These are phyloP conservation scores for Lophotriccus pileatus DNA, from an alignment of 2,797 vertebrate species.

Conservation along the genomic window DNA sequence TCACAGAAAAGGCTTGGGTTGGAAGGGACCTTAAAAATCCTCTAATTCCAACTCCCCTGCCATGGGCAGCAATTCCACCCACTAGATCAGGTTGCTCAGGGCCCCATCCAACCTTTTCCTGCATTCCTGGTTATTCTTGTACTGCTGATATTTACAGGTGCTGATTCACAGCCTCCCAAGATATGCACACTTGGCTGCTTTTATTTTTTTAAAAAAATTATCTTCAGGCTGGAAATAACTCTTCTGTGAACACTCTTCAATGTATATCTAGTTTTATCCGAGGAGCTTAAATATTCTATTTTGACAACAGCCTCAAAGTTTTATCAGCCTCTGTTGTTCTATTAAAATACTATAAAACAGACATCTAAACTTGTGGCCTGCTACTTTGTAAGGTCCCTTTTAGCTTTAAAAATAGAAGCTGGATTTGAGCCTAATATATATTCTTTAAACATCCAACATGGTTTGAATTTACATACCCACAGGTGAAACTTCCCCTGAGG, in stretches of 20 bases:
- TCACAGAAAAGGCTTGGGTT: not conserved
- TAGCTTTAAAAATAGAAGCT: not conserved
- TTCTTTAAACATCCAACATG: not conserved
- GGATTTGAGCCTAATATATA: not conserved
- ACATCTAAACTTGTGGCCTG: not conserved
- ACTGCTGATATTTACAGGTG: not conserved
- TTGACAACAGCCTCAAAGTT: not conserved
- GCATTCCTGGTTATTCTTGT: not conserved
- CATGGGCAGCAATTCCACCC: not conserved
- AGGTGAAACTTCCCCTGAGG: not conserved
- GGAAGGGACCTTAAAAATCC: not conserved
- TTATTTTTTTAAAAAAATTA: not conserved
- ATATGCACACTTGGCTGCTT: rapidly evolving
- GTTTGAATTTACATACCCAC: not conserved
- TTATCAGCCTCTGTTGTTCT: not conserved
- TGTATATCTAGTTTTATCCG: not conserved
- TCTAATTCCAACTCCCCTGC: not conserved
- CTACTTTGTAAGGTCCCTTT: not conserved
- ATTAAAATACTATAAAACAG: not conserved
- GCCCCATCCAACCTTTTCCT: not conserved
- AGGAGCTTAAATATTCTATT: not conserved
- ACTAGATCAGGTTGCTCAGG: not conserved
- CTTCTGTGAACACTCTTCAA: not conserved
- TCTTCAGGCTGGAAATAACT: not conserved
- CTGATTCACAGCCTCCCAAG: not conserved